phyloP scores from a whole-genome alignment of 2,113 vertebrate genomes.

The Tupaia chinensis region DNA sequence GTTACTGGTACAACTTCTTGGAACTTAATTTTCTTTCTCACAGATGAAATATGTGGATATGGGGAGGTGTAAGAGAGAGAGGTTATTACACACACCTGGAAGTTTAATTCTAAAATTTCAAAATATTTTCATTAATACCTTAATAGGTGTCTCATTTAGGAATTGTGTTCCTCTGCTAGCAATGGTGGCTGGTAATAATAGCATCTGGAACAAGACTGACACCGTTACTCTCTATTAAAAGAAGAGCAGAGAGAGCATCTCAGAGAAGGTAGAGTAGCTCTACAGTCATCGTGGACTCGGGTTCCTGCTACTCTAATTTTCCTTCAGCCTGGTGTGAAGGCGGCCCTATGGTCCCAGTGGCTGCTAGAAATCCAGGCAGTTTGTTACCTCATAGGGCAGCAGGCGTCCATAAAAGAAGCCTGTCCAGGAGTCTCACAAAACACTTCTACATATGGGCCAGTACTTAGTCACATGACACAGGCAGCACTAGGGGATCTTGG shows the following conservation, averaged over 20 bases:
- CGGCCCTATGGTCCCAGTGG: neutral
- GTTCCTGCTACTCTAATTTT: neutral
- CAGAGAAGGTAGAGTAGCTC: neutral
- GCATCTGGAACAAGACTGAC: neutral
- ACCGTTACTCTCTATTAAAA: neutral
- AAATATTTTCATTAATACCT: conserved; percentile 34
- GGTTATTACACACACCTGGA: neutral
- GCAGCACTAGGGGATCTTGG: neutral
- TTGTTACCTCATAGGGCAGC: neutral
- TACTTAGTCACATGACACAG: neutral
- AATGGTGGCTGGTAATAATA: neutral
- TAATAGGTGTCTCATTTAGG: neutral
- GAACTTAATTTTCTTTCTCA: conserved; percentile 50
- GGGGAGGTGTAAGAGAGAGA: neutral
- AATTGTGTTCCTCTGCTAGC: neutral
- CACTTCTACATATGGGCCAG: neutral
- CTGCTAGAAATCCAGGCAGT: neutral
- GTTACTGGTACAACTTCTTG: neutral
- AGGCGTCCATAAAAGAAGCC: neutral
- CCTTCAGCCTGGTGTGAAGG: neutral
- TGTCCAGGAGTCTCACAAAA: neutral
- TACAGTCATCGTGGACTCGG: neutral
- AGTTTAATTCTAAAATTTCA: conserved; percentile 27
- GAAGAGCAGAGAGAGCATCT: neutral
- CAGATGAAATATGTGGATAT: neutral